Percentiles rank a stretch among this genome's conserved stretches.
Conservation (phyloP, 2,888 invertebrate genomes). For the Dryadula phaetusa region DNA sequence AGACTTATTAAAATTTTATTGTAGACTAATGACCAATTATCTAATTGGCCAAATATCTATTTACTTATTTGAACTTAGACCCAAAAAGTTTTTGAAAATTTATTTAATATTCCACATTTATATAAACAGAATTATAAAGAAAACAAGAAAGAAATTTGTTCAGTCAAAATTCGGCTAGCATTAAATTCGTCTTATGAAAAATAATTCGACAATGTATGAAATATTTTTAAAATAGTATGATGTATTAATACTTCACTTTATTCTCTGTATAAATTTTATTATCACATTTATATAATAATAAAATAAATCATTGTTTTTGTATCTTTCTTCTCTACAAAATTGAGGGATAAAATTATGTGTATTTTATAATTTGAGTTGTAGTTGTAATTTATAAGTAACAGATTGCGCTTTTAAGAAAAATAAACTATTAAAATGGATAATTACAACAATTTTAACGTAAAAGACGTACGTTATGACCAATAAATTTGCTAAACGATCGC, state of each 20-base stretch:
- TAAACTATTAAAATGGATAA: constrained; percentile 30
- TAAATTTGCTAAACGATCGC: constrained; percentile 58
- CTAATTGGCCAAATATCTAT: background rate
- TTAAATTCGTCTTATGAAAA: background rate
- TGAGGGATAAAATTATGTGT: too few species aligned
- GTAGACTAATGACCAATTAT: background rate
- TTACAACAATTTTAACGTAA: constrained; percentile 39
- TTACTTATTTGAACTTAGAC: background rate
- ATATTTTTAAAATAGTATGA: background rate
- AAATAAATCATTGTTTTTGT: too few species aligned
- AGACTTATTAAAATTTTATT: background rate
- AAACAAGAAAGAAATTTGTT: too few species aligned
- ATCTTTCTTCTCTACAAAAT: too few species aligned
- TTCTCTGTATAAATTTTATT: background rate
- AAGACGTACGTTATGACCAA: constrained; percentile 41
- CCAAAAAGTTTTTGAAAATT: background rate
- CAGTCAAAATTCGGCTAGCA: constrained; percentile 32
- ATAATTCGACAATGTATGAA: background rate
- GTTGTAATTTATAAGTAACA: background rate
- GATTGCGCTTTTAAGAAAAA: background rate
- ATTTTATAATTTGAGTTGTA: too few species aligned
- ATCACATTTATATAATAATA: too few species aligned
- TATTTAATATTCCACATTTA: background rate
- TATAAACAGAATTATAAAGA: too few species aligned
- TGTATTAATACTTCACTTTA: background rate